Evolutionary conservation across 64 coral and sea anemone genomes (phyloP).

Genomic region (Hydrozoanthus tunicans): DNA sequence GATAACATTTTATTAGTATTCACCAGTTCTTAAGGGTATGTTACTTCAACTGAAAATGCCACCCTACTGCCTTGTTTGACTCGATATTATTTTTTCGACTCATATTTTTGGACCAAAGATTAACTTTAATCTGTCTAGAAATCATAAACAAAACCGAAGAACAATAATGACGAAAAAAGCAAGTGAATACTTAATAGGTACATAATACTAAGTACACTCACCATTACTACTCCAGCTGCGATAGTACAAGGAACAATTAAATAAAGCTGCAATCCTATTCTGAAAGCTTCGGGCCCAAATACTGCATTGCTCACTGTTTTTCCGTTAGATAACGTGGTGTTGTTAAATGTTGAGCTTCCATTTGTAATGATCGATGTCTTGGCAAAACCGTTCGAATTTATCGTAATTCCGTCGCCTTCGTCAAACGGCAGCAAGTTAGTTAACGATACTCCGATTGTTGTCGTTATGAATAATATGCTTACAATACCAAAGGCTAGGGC

Average conservation of each 20-base stretch:
- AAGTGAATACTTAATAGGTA: too few relatives aligned
- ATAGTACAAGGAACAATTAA: conserved; percentile 81
- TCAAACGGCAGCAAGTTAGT: conserved; percentile 65
- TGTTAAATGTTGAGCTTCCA: background rate
- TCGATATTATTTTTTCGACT: too few relatives aligned
- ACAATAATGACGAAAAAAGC: too few relatives aligned
- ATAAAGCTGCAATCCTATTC: conserved; percentile 74
- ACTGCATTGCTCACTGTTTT: conserved; percentile 18
- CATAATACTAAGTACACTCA: background rate
- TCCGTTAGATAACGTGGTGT: background rate
- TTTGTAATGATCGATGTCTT: background rate
- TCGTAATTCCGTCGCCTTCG: background rate
- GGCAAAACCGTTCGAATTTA: background rate
- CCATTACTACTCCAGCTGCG: conserved; percentile 73
- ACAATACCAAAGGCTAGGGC: conserved; percentile 66
- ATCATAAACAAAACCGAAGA: too few relatives aligned
- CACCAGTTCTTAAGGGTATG: too few relatives aligned
- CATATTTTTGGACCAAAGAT: too few relatives aligned
- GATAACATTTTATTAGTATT: too few relatives aligned
- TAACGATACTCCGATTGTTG: conserved; percentile 69
- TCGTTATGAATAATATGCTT: conserved; percentile 71
- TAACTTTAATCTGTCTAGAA: too few relatives aligned
- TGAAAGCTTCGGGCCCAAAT: conserved; percentile 71
- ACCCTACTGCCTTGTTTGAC: too few relatives aligned
- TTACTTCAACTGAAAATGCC: too few relatives aligned